Evolutionary conservation across 2,888 invertebrate genomes (phyloP).

Genomic region (Callimorpha dominula): DNA sequence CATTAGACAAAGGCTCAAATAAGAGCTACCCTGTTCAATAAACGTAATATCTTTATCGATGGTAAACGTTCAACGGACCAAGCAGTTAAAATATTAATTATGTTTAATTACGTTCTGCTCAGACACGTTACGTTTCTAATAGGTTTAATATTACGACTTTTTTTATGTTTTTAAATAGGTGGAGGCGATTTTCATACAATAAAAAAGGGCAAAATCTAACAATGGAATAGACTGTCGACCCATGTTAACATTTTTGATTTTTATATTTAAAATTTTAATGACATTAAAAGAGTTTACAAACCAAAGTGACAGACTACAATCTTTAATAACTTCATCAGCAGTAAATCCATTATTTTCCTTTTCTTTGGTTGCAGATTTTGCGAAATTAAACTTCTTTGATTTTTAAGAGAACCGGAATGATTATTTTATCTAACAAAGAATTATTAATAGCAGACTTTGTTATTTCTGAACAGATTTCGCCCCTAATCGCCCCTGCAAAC

Average conservation of each 20-base stretch:
- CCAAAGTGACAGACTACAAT: no score
- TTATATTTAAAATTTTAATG: no score
- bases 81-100: conserved; percentile 47
- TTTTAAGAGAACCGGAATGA: background rate
- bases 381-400: background rate
- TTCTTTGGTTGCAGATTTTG: no score
- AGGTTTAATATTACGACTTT: conserved; percentile 19
- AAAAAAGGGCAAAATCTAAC: no score
- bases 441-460: background rate
- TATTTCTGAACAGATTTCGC: background rate
- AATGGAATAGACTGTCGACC: no score
- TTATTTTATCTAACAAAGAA: background rate
- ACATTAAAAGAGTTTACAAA: no score
- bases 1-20: conserved; percentile 22
- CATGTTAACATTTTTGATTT: background rate
- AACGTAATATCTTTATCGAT: conserved; percentile 34
- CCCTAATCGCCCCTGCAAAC: conserved; percentile 30
- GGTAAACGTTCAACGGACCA: conserved; percentile 35
- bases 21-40: conserved; percentile 34
- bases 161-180: conserved; percentile 19
- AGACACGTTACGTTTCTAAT: conserved; percentile 12
- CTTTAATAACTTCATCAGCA: no score
- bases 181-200: no score
- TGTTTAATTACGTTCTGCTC: conserved; percentile 32
- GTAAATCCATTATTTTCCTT: no score